Conservation (phyloP, 2,113 vertebrate genomes). For the Colinus virginianus region DNA sequence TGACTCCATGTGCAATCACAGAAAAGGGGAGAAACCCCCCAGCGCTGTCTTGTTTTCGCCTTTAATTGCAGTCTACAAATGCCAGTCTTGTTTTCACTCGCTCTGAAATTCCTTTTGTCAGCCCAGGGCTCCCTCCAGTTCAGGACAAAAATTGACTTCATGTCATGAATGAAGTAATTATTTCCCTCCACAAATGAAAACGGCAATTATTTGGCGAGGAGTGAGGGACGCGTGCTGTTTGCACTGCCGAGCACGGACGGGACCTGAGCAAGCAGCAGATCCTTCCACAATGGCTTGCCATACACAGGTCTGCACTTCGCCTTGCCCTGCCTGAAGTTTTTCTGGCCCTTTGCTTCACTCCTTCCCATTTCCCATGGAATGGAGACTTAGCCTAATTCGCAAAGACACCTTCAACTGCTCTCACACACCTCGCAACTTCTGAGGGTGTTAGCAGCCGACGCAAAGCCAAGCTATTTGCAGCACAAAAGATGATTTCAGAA, state of each 20-base stretch:
- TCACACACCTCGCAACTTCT: not conserved
- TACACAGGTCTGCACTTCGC: not conserved
- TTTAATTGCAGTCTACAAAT: slow-evolving; percentile 32
- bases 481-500: fast-evolving
- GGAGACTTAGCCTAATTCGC: not conserved
- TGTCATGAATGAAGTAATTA: slow-evolving; percentile 52
- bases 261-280: not conserved
- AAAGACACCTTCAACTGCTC: fast-evolving
- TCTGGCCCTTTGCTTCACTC: fast-evolving
- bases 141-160: slow-evolving; percentile 58
- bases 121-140: slow-evolving; percentile 23
- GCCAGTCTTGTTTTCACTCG: slow-evolving; percentile 29
- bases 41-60: not conserved
- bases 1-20: not conserved
- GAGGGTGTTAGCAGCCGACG: not conserved
- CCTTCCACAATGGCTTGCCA: not conserved
- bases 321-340: not conserved
- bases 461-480: not conserved
- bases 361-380: fast-evolving
- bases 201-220: slow-evolving; percentile 1
- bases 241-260: not conserved
- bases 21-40: not conserved
- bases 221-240: not conserved
- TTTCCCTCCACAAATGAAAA: slow-evolving; percentile 39
- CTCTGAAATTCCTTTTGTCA: slow-evolving; percentile 49